Evolutionary conservation across 2,888 invertebrate genomes (phyloP).

Genomic region (Rugalucina vietnamica): DNA sequence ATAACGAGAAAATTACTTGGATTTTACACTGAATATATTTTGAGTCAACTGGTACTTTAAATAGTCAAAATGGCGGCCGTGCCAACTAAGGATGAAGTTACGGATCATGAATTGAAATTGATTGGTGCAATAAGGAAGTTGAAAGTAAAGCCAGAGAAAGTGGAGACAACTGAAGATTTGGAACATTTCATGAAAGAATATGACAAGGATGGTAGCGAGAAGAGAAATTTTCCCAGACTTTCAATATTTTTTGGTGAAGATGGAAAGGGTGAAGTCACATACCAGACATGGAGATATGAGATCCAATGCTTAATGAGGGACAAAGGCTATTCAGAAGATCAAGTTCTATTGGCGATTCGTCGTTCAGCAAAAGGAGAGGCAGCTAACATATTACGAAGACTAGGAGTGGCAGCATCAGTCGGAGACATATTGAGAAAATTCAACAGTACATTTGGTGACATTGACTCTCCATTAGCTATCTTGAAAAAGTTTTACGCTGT

Average conservation of each 20-base stretch:
- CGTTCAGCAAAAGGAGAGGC: constrained; percentile 7
- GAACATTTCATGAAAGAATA: not conserved
- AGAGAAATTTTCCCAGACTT: not conserved
- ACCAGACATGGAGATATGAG: not conserved
- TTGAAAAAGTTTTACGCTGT: constrained; percentile 23
- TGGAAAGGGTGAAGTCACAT: not conserved
- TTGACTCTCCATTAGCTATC: not conserved
- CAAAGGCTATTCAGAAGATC: not conserved
- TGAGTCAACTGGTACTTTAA: too few relatives aligned
- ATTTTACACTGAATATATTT: too few relatives aligned
- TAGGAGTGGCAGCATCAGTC: not conserved
- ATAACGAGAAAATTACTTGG: too few relatives aligned
- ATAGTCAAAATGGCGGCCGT: too few relatives aligned
- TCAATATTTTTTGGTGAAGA: not conserved
- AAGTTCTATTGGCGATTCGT: not conserved
- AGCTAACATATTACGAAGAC: constrained; percentile 4
- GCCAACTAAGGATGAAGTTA: too few relatives aligned
- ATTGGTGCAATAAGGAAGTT: not conserved
- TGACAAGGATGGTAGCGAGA: not conserved
- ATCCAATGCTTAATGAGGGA: not conserved
- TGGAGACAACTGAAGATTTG: not conserved
- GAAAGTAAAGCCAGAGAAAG: not conserved
- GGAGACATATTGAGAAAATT: not conserved
- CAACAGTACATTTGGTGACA: not conserved
- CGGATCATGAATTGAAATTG: not conserved